These are phyloP conservation scores for Patella caerulea DNA, from an alignment of 2,888 invertebrate genomes.

Conservation along the genomic window DNA sequence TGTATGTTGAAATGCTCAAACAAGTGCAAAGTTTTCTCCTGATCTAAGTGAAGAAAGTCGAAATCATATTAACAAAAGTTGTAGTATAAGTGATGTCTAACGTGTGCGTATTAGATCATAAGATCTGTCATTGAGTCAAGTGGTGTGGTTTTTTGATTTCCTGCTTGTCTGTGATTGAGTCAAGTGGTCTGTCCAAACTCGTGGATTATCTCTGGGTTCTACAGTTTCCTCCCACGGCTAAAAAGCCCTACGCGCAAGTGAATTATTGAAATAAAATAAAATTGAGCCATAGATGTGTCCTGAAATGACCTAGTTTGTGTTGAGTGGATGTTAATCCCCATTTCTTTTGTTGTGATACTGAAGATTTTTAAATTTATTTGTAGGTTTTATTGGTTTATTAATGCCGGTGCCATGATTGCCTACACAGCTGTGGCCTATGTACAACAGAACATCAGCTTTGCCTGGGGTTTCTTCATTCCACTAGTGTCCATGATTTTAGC, in stretches of 20 bases:
- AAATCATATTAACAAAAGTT: too few species aligned
- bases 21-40: too few species aligned
- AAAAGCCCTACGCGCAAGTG: neutral
- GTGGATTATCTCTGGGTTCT: neutral
- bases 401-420: slow-evolving; percentile 62
- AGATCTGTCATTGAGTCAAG: too few species aligned
- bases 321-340: too few species aligned
- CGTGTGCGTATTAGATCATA: too few species aligned
- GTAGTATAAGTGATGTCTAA: too few species aligned
- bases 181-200: neutral
- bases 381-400: slow-evolving; percentile 70
- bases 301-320: too few species aligned
- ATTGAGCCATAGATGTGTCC: neutral
- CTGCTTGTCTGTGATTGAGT: neutral
- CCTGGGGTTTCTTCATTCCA: slow-evolving; percentile 63
- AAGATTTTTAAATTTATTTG: neutral
- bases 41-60: too few species aligned
- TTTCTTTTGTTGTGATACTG: neutral
- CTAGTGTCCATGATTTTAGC: slow-evolving; percentile 58
- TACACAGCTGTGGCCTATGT: slow-evolving; percentile 63
- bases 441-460: slow-evolving; percentile 65
- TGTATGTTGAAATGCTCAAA: too few species aligned
- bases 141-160: too few species aligned
- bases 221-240: neutral
- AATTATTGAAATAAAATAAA: neutral